Percentiles rank a stretch among this genome's conserved stretches.
These are phyloP conservation scores for Premnoplex brunnescens DNA, from an alignment of 2,797 vertebrate species.

Conservation along the genomic window DNA sequence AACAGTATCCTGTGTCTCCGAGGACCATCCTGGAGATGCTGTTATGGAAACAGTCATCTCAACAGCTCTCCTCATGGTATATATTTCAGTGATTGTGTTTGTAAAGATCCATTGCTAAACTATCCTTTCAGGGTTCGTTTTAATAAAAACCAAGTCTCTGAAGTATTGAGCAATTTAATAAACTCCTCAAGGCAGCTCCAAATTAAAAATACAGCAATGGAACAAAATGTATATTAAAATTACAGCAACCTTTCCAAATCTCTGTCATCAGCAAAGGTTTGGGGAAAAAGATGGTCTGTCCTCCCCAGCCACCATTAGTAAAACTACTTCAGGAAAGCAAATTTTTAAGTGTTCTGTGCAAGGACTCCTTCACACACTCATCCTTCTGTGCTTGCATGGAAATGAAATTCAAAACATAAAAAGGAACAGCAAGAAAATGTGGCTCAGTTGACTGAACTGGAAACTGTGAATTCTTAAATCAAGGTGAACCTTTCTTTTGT, in stretches of 20 bases:
- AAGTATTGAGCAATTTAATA: not conserved
- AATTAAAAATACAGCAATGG: not conserved
- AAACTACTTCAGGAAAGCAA: not conserved
- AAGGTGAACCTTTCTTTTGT: not conserved
- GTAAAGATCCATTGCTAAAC: not conserved
- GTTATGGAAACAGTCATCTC: slow-evolving; percentile 53
- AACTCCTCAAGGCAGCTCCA: not conserved
- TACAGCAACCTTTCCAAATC: not conserved
- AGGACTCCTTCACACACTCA: not conserved
- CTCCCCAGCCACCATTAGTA: not conserved
- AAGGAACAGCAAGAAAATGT: not conserved
- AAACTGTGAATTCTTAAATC: not conserved
- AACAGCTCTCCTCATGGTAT: slow-evolving; percentile 3
- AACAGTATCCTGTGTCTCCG: slow-evolving; percentile 26
- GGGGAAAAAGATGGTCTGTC: not conserved
- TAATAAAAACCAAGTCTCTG: not conserved
- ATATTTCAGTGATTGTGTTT: not conserved
- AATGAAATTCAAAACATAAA: not conserved
- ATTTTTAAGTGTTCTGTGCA: not conserved
- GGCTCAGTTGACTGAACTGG: not conserved
- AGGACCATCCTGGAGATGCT: slow-evolving; percentile 38
- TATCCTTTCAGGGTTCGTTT: not conserved
- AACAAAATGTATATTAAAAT: not conserved
- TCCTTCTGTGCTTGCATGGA: not conserved
- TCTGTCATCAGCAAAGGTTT: not conserved